phyloP scores from a whole-genome alignment of 2,888 invertebrate species.

The Cantharis flavilabris region DNA sequence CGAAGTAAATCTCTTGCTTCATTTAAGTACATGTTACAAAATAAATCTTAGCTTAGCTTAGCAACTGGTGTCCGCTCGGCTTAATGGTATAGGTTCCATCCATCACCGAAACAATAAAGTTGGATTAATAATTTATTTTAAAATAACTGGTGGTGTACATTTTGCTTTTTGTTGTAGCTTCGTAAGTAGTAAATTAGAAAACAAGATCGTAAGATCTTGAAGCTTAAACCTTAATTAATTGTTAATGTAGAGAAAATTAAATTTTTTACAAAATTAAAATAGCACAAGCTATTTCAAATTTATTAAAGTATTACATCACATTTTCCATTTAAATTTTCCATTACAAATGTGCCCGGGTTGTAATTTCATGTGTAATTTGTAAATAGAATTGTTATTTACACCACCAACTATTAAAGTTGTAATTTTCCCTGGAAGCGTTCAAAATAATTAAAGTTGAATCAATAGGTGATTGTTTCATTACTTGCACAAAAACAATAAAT shows the following conservation, averaged over 20 bases:
- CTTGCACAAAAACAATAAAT: neutral
- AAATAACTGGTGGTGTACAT: neutral
- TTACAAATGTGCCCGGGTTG: conserved; percentile 10
- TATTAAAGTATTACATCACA: neutral
- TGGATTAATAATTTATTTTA: neutral
- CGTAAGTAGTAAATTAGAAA: neutral
- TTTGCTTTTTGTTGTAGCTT: neutral
- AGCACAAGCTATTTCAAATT: neutral
- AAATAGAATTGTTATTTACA: conserved; percentile 14
- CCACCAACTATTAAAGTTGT: conserved; percentile 9
- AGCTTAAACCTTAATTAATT: neutral
- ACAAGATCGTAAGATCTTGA: neutral
- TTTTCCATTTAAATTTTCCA: conserved; percentile 16
- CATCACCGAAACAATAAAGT: neutral
- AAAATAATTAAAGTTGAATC: conserved; percentile 1
- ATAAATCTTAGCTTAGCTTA: neutral
- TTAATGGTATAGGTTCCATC: neutral
- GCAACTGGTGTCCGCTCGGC: neutral
- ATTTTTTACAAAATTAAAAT: neutral
- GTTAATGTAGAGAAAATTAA: neutral
- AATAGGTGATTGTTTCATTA: neutral
- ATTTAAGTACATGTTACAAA: neutral
- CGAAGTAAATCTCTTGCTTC: neutral
- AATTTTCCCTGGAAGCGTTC: neutral
- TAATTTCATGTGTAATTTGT: conserved; percentile 13